Conservation (phyloP, 2,888 invertebrate species). For the Strigamia maritima region DNA sequence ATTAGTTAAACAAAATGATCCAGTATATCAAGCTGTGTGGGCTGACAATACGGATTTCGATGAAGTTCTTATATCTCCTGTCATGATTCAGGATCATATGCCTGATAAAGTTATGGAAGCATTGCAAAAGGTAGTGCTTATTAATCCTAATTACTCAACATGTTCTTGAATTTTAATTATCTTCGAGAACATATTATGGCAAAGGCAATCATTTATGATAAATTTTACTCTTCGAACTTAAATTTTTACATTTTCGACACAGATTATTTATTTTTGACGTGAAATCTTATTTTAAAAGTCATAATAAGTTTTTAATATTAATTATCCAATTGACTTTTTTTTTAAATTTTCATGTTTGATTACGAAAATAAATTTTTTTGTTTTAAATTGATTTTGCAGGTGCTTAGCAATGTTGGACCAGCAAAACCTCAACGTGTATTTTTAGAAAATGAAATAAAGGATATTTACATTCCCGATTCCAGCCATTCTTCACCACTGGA, state of each 20-base stretch:
- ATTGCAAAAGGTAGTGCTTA: slow-evolving; percentile 69
- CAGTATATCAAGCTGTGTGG: slow-evolving; percentile 84
- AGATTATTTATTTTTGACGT: too few species aligned
- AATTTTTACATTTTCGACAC: too few species aligned
- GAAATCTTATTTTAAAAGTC: too few species aligned
- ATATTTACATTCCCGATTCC: slow-evolving; percentile 38
- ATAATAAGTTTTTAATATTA: too few species aligned
- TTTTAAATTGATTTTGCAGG: slow-evolving; percentile 46
- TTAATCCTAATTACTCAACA: not conserved
- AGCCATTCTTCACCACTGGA: slow-evolving; percentile 41
- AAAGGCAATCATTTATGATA: not conserved
- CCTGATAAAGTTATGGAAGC: slow-evolving; percentile 80
- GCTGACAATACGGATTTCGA: slow-evolving; percentile 79
- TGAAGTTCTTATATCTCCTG: slow-evolving; percentile 81
- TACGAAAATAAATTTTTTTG: too few species aligned
- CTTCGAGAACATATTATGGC: not conserved
- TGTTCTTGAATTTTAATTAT: not conserved
- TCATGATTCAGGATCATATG: slow-evolving; percentile 88
- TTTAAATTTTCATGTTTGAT: too few species aligned
- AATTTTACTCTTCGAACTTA: too few species aligned
- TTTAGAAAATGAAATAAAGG: slow-evolving; percentile 2
- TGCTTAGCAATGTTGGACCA: slow-evolving; percentile 64
- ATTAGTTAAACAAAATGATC: slow-evolving; percentile 67
- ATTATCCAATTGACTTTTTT: too few species aligned
- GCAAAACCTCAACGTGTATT: slow-evolving; percentile 67